Conservation (phyloP, 1,140 invertebrate species). For the Trichonephila clavata region DNA sequence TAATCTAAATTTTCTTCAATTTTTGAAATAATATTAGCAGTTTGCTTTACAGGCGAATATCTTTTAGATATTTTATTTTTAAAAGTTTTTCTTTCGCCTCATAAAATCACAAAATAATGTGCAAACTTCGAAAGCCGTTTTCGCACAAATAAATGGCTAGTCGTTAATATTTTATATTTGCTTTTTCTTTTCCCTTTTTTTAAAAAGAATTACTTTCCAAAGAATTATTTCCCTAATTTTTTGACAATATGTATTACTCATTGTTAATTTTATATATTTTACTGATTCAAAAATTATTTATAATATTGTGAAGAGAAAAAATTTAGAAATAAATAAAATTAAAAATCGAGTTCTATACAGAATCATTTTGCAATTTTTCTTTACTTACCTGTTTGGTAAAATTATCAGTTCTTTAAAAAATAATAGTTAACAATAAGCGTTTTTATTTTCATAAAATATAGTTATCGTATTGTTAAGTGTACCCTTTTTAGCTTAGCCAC, state of each 20-base stretch:
- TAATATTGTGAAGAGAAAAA: neutral
- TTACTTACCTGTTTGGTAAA: neutral
- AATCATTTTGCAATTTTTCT: neutral
- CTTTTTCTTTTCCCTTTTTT: neutral
- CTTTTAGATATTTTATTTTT: neutral
- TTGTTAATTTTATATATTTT: neutral
- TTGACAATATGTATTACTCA: neutral
- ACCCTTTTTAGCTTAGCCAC: neutral
- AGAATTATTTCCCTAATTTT: neutral
- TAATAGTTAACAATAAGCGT: no score
- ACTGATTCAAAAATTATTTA: neutral
- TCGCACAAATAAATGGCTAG: slow-evolving; percentile 21
- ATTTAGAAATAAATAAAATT: no score
- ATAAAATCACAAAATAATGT: slow-evolving; percentile 52
- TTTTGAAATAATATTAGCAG: slow-evolving; percentile 17
- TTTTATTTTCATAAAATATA: neutral
- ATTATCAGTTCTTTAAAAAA: no score
- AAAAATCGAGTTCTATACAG: neutral
- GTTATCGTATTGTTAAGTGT: no score
- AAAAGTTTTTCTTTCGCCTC: slow-evolving; percentile 23
- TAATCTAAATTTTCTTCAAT: neutral
- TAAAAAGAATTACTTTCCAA: neutral
- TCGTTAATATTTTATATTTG: slow-evolving; percentile 39
- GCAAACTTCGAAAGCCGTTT: neutral
- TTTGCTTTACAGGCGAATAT: neutral